phyloP scores from a whole-genome alignment of 2,113 vertebrate genomes.

The Onychostoma macrolepis region DNA sequence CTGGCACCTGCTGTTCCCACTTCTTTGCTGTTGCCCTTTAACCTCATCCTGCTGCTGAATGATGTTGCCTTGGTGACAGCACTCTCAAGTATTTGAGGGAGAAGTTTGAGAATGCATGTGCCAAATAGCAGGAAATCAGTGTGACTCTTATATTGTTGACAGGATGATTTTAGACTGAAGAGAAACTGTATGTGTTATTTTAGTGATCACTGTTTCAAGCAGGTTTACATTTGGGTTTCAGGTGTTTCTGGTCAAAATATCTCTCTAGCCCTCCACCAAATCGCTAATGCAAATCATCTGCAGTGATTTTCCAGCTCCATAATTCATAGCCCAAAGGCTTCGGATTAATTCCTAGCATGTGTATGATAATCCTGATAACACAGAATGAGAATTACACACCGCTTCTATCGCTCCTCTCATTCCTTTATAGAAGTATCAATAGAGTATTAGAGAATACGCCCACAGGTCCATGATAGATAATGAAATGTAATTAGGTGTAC shows the following conservation, averaged over 20 bases:
- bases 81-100: constrained; percentile 65
- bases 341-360: constrained; percentile 73
- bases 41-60: constrained; percentile 62
- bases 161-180: constrained; percentile 19
- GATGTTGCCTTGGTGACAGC: constrained; percentile 70
- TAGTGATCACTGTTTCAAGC: not conserved
- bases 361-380: constrained; percentile 74
- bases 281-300: constrained; percentile 69
- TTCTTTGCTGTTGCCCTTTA: constrained; percentile 61
- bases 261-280: not conserved
- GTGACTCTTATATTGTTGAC: constrained; percentile 20
- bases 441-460: constrained; percentile 60
- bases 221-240: constrained; percentile 19
- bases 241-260: constrained; percentile 44
- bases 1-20: constrained; percentile 47
- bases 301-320: constrained; percentile 73
- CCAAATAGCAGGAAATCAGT: not conserved
- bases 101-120: constrained; percentile 46
- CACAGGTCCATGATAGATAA: constrained; percentile 24
- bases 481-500: constrained; percentile 35
- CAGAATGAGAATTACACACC: constrained; percentile 49
- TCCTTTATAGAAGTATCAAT: constrained; percentile 76
- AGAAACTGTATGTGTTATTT: not conserved
- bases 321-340: constrained; percentile 74
- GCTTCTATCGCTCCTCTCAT: constrained; percentile 58